Base-by-base conservation (phyloP, 2,113 vertebrate species). In the Calypte anna region DNA sequence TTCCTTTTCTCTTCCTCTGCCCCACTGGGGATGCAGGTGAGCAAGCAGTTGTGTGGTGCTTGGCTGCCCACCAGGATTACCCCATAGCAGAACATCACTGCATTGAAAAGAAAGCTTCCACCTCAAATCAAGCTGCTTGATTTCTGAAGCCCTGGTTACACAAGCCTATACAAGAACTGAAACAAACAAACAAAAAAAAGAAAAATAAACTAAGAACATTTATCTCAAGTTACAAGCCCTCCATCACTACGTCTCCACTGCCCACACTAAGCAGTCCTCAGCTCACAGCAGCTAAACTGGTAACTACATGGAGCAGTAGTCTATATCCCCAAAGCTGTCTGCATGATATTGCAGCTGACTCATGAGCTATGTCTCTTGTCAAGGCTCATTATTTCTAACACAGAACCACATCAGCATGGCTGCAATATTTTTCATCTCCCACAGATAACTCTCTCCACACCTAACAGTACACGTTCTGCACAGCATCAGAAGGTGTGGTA, bases 11-110 rank as follows among this genome's bases (percentile, higher is more conserved):
- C 38, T 62, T 70, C 24, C 28, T 30, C 58, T 50, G n/a, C 28
- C 28, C 19, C 58, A 40, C 23, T 9, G 12, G 8, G 40, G 10
- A 30, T 48, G 40, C 5, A 70, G 48, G 19, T 0, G 2, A 48
- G 14, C 1, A 0, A 44, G 55, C 2, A 0, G 25, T 22, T 51
- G 7, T 18, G 11, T 30, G 43, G 15, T 51, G 36, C 44, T 67
- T 58, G 66, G 53, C 24, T 59, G 53, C 44, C 61, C 57, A 10
- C 53, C 33, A n/a, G 61, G 18, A 12, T 51, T 40, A 54, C 63
- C 50, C 19, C 50, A n/a, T 10, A 48, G 28, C 6, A 30, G 27
- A 27, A 48, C 28, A 40, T 44, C 23, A 9, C 30, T 53, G 25
- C 30, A 12, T 5, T 57, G 70, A 78, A 61, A 61, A 62, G 66